These are phyloP conservation scores for Psittacus erithacus DNA, from an alignment of 2,113 vertebrate genomes.

Conservation along the genomic window DNA sequence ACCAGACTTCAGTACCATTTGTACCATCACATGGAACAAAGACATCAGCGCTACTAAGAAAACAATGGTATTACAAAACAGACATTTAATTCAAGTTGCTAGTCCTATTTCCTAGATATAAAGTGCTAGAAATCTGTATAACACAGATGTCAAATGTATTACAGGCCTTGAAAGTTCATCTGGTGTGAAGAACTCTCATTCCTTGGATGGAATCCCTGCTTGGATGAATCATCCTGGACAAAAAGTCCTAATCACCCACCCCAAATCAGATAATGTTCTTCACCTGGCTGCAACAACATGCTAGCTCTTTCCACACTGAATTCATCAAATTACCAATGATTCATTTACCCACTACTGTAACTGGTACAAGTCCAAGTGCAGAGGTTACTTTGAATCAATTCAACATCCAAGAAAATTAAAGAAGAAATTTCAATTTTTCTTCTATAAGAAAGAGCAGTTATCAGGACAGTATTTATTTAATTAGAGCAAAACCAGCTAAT, in stretches of 20 bases:
- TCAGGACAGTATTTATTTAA: background rate
- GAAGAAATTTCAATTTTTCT: background rate
- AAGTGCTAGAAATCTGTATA: background rate
- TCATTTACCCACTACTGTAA: constrained; percentile 11
- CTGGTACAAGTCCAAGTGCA: background rate
- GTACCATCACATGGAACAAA: background rate
- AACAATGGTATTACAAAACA: background rate
- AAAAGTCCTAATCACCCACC: background rate
- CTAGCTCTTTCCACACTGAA: background rate
- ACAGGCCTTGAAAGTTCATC: background rate
- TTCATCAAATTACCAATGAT: background rate
- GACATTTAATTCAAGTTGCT: background rate
- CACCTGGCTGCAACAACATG: background rate
- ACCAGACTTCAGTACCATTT: background rate
- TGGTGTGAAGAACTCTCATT: background rate
- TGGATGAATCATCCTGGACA: background rate
- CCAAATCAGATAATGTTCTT: constrained; percentile 24
- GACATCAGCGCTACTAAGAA: background rate
- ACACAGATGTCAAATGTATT: background rate
- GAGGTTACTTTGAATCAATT: background rate
- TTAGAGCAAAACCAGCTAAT: background rate
- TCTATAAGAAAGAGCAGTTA: background rate
- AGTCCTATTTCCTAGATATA: background rate
- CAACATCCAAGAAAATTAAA: background rate
- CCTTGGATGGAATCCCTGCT: background rate